phyloP scores from a whole-genome alignment of 2,113 vertebrate species.

The Lota lota region DNA sequence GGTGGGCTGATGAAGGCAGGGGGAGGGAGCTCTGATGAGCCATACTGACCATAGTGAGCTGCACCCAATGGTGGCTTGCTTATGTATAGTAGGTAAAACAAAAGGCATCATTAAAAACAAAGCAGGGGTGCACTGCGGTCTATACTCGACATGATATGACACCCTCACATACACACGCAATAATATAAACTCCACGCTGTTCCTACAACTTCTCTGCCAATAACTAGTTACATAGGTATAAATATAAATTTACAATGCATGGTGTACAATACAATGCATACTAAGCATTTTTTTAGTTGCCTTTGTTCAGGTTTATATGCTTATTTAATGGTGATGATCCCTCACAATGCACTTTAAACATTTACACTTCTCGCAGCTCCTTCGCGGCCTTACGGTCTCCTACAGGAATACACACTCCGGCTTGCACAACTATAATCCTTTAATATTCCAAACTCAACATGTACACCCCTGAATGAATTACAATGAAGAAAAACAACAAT shows the following conservation, averaged over 20 bases:
- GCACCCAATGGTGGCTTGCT: not conserved
- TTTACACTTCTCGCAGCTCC: not conserved
- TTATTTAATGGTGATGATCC: not conserved
- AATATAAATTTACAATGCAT: not conserved
- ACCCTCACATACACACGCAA: not conserved
- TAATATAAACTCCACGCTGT: not conserved
- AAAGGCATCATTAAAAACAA: not conserved
- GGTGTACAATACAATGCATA: not conserved
- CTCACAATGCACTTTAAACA: not conserved
- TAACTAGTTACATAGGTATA: not conserved
- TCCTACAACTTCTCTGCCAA: not conserved
- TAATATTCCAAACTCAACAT: conserved; percentile 17
- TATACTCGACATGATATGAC: too few relatives aligned
- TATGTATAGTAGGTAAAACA: not conserved
- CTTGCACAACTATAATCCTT: too few relatives aligned
- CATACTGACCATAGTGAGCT: conserved; percentile 40
- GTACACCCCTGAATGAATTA: conserved; percentile 30
- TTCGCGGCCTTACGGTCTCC: not conserved
- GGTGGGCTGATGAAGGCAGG: conserved; percentile 26
- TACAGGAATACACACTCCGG: not conserved
- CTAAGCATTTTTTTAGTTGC: not conserved
- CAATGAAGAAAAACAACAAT: conserved; percentile 1
- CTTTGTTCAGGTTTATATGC: not conserved
- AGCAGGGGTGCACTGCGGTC: not conserved
- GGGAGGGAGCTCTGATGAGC: conserved; percentile 23